A percentile compares a stretch with the other conserved stretches of the same genome.
phyloP scores from a whole-genome alignment of 2,797 vertebrate genomes.

The Poeciliopsis infans region DNA sequence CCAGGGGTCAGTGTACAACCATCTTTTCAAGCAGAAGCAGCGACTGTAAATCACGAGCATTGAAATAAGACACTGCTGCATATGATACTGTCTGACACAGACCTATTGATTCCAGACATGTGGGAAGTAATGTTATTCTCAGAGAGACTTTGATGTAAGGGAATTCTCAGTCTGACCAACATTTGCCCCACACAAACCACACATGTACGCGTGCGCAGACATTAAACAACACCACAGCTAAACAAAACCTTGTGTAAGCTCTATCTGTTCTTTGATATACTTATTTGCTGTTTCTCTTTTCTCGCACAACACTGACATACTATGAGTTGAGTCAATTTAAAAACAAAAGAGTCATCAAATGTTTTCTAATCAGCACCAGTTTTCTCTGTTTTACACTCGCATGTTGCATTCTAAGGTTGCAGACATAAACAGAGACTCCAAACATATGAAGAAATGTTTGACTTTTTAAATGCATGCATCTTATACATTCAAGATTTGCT shows the following conservation, averaged over 20 bases:
- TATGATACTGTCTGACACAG: constrained; percentile 31
- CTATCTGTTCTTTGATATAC: constrained; percentile 17
- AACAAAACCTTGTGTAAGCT: background rate
- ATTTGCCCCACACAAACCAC: constrained; percentile 8
- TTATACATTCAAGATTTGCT: constrained; percentile 13
- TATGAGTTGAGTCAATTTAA: background rate
- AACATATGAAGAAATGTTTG: constrained; percentile 1
- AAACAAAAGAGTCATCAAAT: background rate
- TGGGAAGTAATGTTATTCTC: constrained; percentile 11
- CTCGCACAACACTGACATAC: background rate
- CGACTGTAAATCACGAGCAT: constrained; percentile 24
- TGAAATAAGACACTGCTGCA: constrained; percentile 13
- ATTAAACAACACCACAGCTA: background rate
- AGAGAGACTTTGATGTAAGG: constrained; percentile 28
- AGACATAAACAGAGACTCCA: constrained; percentile 8
- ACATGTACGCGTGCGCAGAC: background rate
- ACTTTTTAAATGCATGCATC: background rate
- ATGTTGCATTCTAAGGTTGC: constrained; percentile 4
- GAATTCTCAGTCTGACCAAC: constrained; percentile 32
- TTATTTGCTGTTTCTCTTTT: constrained; percentile 21
- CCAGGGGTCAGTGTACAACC: constrained; percentile 65
- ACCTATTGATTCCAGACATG: constrained; percentile 40
- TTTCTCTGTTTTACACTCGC: background rate
- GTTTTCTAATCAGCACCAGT: background rate
- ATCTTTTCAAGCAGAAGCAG: background rate